These are phyloP conservation scores for Scaptomyza graminum DNA, from an alignment of 1,140 invertebrate genomes.

Conservation along the genomic window DNA sequence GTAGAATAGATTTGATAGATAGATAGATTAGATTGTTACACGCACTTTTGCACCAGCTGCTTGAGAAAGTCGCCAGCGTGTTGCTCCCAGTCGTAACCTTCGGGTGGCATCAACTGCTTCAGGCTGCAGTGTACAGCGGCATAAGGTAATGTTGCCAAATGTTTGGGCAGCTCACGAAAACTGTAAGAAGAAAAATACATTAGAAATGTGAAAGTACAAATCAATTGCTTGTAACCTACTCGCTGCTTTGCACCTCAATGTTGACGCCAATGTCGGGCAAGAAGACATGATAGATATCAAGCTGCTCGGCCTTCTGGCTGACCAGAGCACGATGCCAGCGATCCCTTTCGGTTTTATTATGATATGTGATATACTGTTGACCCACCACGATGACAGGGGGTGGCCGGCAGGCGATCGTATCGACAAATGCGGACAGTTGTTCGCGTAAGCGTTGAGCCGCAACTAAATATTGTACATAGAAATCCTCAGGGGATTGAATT, in stretches of 20 bases:
- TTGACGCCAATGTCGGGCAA: constrained; percentile 52
- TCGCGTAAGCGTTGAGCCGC: constrained; percentile 17
- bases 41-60: constrained; percentile 59
- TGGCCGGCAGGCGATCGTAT: neutral
- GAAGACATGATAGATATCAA: constrained; percentile 47
- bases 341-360: constrained; percentile 8
- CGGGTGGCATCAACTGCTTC: constrained; percentile 52
- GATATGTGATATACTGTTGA: constrained; percentile 34
- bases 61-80: constrained; percentile 49
- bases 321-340: constrained; percentile 50
- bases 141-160: constrained; percentile 42
- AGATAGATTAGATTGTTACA: neutral
- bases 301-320: constrained; percentile 22
- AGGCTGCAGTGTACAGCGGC: constrained; percentile 63
- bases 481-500: constrained; percentile 51
- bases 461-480: constrained; percentile 49
- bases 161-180: constrained; percentile 46
- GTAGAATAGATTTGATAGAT: too few relatives aligned
- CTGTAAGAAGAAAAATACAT: constrained; percentile 29
- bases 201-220: neutral
- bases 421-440: constrained; percentile 14
- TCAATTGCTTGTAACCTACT: constrained; percentile 34
- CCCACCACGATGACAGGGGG: constrained; percentile 42
- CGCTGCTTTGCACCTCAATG: neutral
- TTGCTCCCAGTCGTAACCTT: constrained; percentile 42